phyloP scores from a whole-genome alignment of 2,888 invertebrate species.

The Lycia hirtaria region DNA sequence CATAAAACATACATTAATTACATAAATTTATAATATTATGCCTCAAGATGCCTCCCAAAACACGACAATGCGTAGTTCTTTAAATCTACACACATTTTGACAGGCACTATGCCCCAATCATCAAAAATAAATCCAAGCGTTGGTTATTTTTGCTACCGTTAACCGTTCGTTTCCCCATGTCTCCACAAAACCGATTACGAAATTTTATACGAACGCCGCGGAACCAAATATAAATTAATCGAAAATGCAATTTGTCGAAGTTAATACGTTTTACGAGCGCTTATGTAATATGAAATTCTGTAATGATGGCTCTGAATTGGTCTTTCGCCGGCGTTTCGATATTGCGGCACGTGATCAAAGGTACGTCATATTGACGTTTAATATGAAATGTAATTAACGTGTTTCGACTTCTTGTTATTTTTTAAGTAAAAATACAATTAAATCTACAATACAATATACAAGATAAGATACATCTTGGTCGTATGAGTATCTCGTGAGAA shows the following conservation, averaged over 20 bases:
- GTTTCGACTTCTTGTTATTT: no score
- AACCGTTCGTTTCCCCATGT: neutral
- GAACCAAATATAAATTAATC: constrained; percentile 22
- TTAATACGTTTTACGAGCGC: constrained; percentile 22
- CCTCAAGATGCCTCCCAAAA: no score
- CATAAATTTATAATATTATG: no score
- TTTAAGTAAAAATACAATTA: no score
- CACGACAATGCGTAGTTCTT: no score
- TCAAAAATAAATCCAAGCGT: neutral
- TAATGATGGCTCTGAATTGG: constrained; percentile 18
- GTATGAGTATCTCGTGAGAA: no score
- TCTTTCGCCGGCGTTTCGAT: constrained; percentile 21
- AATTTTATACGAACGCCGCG: constrained; percentile 9
- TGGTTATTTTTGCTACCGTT: neutral
- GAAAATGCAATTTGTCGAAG: constrained; percentile 25
- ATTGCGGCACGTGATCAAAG: neutral
- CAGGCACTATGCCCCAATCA: no score
- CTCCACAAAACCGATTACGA: constrained; percentile 11
- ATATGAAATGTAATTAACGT: neutral
- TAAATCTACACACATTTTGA: no score
- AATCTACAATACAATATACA: no score
- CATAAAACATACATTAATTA: no score
- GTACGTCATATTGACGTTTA: neutral
- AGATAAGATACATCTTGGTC: no score
- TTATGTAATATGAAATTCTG: constrained; percentile 28